Percentiles rank a stretch among this genome's conserved stretches.
These are phyloP conservation scores for Gymnocypris eckloni DNA, from an alignment of 2,797 vertebrate species.

Conservation along the genomic window DNA sequence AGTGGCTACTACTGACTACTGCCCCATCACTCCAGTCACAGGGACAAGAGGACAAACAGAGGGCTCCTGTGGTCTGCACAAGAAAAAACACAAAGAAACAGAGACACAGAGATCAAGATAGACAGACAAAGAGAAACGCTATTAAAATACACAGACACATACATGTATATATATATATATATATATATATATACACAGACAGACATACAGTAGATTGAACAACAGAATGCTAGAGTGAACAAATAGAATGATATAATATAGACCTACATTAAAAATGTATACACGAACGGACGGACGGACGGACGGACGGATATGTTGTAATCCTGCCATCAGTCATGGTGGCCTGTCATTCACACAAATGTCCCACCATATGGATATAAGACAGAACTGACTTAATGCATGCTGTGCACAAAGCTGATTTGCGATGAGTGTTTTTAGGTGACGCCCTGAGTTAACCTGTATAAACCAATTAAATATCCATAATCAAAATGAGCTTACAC, in stretches of 20 bases:
- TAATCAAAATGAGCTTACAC: slow-evolving; percentile 40
- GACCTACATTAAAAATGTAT: no score
- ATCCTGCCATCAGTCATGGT: slow-evolving; percentile 40
- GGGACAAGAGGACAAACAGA: slow-evolving; percentile 48
- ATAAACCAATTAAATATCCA: slow-evolving; percentile 55
- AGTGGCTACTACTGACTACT: slow-evolving; percentile 37
- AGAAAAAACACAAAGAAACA: slow-evolving; percentile 7
- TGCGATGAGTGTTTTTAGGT: slow-evolving; percentile 24
- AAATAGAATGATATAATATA: no score
- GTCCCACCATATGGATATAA: slow-evolving; percentile 27
- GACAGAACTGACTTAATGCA: slow-evolving; percentile 39
- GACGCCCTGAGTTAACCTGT: slow-evolving; percentile 7
- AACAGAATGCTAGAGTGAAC: no score
- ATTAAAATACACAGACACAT: neutral
- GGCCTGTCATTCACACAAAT: slow-evolving; percentile 46
- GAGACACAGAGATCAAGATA: slow-evolving; percentile 28
- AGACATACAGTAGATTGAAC: no score
- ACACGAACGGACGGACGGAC: neutral
- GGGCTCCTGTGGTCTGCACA: slow-evolving; percentile 44
- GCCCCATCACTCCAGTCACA: slow-evolving; percentile 40
- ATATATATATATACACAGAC: neutral
- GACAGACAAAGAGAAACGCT: slow-evolving; percentile 4
- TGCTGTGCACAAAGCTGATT: slow-evolving; percentile 33
- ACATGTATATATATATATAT: neutral
- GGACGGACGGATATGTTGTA: neutral